Base-by-base conservation (phyloP, 2,888 invertebrate genomes). In the Pasiphila rectangulata region DNA sequence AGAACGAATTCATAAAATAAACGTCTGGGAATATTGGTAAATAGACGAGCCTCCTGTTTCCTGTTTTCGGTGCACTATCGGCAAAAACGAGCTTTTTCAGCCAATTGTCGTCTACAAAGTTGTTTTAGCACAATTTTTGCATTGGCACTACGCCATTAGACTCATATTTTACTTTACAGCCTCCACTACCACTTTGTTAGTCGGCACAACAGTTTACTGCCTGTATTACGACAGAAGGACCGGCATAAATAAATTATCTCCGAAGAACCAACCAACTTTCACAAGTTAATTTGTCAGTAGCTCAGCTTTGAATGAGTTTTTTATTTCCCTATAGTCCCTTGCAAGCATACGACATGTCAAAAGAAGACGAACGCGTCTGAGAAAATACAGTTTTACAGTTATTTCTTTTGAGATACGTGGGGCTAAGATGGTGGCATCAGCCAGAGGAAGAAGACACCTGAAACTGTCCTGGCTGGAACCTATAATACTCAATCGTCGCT, bases 381-480 rank as follows among this genome's bases (percentile, higher is more conserved):
- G 48, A 16, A 72, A 74, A 12, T 87, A 83, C 88, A 55, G 63
- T 63, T 10, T 58, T 80, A 19, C 87, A 88, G 54, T 88, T 67
- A 48, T 46, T 57, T n/a, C 63, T 88, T 15, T 54, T 88, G 2
- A 71, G 88, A 39, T 75, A 79, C 39, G 63, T 87, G 2, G 87
- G 87, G 0, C 56, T 88, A 0, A 88, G 88, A 15, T 87, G 87
- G 88, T 88, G 87, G 87, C 88, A 88, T 54, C 76, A 82, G 37
- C 86, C 88, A 0, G 84, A 87, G 44, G 78, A 86, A 64, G 62
- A 47, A 1, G 69, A 83, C 9, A 77, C 69, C 0, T 62, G 62
- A 2, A 88, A 88, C 54, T 87, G 86, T 49, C 75, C 74, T 1
- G 78, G 81, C 25, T 73, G 69, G 62, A 88, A 88, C 45, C 42